phyloP scores from a whole-genome alignment of 1,140 invertebrate genomes.

The Lysiphlebus fabarum region DNA sequence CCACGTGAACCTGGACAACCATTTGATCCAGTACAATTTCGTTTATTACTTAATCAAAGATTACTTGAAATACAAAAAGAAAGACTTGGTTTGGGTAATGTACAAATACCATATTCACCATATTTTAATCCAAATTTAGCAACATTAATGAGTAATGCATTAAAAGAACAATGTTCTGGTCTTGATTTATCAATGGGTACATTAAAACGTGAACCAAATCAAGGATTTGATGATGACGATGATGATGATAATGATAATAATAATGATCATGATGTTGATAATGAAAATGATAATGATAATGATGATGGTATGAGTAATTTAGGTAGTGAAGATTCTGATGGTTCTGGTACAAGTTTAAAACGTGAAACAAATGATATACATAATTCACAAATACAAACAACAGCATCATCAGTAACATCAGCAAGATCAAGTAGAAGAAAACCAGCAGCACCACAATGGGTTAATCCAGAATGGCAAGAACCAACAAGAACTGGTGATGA shows the following conservation, averaged over 20 bases:
- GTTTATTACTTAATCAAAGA: constrained; percentile 81
- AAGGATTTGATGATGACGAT: constrained; percentile 69
- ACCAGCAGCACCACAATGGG: constrained; percentile 93
- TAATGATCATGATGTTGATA: constrained; percentile 65
- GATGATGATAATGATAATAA: constrained; percentile 73
- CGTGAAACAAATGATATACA: constrained; percentile 58
- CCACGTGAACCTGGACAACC: constrained; percentile 69
- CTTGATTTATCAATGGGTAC: constrained; percentile 77
- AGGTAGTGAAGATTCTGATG: constrained; percentile 71
- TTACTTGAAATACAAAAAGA: constrained; percentile 82
- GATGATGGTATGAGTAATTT: constrained; percentile 74
- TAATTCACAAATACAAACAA: constrained; percentile 43
- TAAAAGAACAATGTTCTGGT: constrained; percentile 74
- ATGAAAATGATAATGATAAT: constrained; percentile 55
- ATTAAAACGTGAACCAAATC: constrained; percentile 71
- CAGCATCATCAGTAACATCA: constrained; percentile 56
- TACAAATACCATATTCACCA: constrained; percentile 70
- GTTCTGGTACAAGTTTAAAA: constrained; percentile 53
- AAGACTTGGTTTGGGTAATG: constrained; percentile 68
- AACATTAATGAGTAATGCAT: constrained; percentile 63
- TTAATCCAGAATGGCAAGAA: constrained; percentile 89
- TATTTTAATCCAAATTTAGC: constrained; percentile 74
- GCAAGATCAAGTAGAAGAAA: constrained; percentile 73
- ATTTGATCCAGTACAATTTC: constrained; percentile 89
- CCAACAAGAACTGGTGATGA: constrained; percentile 63